Base-by-base conservation (phyloP, 2,797 vertebrate species). In the Danio jaintianensis region DNA sequence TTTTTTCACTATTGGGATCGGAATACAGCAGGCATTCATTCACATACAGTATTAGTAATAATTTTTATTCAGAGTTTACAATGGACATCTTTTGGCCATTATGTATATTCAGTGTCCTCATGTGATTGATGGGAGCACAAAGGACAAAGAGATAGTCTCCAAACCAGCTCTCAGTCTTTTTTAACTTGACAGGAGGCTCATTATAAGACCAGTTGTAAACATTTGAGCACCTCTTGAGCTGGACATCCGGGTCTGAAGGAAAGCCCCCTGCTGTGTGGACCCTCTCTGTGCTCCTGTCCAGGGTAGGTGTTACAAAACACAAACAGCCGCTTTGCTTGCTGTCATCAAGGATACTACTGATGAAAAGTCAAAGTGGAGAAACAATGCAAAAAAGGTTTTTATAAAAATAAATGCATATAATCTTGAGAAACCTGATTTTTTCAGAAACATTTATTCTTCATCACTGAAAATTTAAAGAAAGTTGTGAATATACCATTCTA, bases 311-410 rank as follows among this genome's bases (percentile, higher is more conserved):
- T 75, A 83, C 86, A 88, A 92, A 93, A 79, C 88, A 86, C 85
- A 91, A 85, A 87, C 87, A 92, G 87, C 83, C 89, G 88, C 79
- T 83, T 59, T n/a, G 75, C 63, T 88, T 79, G 81, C 84, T 85
- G 87, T 87, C 80, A 78, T 85, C 82, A 90, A 91, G 85, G 67
- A 61, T 75, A 84, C 87, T 85, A 85, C 82, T 78, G 83, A 88
- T 80, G 63, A 62, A 43, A 71, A 85, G 86, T 85, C 87, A 86
- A 75, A 86, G 88, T 84, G 85, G 78, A 86, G 29, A 55, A 58
- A 86, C 12, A 50, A 9, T 6, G 68, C n/a, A 16, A 53, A 40
- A 78, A 67, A 29, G 47, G 56, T 55, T 47, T 16, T 59, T 47
- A n/a, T 45, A 7, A 4, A n/a, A 61, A 79, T n/a, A n/a, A 50